phyloP scores from a whole-genome alignment of 2,113 vertebrate species.

The Paedocypris sp. region DNA sequence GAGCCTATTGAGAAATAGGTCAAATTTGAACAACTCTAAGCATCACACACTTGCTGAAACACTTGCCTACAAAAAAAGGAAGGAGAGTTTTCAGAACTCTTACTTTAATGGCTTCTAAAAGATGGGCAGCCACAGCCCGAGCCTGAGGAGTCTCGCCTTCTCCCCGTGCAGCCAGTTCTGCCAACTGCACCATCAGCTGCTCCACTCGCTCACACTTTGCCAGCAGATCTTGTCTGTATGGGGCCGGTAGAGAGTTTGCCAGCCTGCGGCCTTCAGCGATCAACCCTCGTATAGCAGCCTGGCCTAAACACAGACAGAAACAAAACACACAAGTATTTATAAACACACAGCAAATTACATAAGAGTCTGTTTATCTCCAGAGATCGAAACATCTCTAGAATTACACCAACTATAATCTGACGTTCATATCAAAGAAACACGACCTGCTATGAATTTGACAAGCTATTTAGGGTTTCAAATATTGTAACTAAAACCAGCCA shows the following conservation, averaged over 20 bases:
- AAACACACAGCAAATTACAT: no score
- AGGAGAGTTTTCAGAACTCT: no score
- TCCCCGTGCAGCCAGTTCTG: conserved; percentile 79
- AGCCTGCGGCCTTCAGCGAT: conserved; percentile 87
- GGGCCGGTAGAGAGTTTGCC: conserved; percentile 83
- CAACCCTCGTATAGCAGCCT: conserved; percentile 90
- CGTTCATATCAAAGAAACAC: background rate
- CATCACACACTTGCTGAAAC: background rate
- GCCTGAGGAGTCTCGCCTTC: conserved; percentile 88
- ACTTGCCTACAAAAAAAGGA: no score
- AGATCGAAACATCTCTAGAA: no score
- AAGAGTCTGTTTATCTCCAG: no score
- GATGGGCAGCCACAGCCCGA: conserved; percentile 75
- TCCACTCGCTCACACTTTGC: conserved; percentile 86
- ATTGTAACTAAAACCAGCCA: conserved; percentile 4
- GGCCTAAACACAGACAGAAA: conserved; percentile 66
- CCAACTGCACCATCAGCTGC: conserved; percentile 75
- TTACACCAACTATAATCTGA: conserved; percentile 3
- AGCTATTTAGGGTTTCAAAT: background rate
- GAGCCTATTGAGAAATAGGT: no score
- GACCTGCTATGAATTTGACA: conserved; percentile 15
- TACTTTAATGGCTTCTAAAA: conserved; percentile 91
- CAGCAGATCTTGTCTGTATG: conserved; percentile 85
- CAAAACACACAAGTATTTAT: background rate
- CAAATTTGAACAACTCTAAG: background rate